Base-by-base conservation (phyloP, 2,888 invertebrate species). In the Ametastegia equiseti region DNA sequence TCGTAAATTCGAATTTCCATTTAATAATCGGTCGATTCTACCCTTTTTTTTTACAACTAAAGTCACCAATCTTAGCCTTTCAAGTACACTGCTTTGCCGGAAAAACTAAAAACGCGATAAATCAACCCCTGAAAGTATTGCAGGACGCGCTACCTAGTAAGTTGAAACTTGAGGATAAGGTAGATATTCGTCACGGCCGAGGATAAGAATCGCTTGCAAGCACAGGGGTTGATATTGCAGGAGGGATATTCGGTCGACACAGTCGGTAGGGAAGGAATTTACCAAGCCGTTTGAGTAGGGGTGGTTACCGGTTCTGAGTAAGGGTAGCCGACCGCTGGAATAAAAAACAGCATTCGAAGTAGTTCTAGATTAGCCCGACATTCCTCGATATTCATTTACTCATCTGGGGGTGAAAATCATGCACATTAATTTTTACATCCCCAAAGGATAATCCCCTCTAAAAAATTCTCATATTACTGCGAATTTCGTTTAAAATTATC, bases 221-320 rank as follows among this genome's bases (percentile, higher is more conserved):
- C 71, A 45, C 15, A 9, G 15, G 71, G 33, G 75, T 54, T 50
- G 75, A 75, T 75, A 75, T 54, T 54, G 75, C 75, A 75, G 54
- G 11, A 33, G 75, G 50, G 36, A 75, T 36, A 19, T 11, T 36
- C n/a, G 54, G 15, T 50, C 36, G 33, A 11, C n/a, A 45, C 30
- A 2, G 75, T 75, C 50, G 75, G 75, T 75, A 75, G 9, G 23
- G 36, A 36, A 54, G 75, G 75, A 5, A 75, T 36, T 54, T 11
- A 19, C 11, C 36, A 54, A 75, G 27, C 75, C 33, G 9, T 75
- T 13, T 6, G 36, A 75, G 50, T 36, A 75, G 75, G 75, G 75
- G 75, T 71, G 23, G 73, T 45, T 54, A 23, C 33, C 36, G 75
- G 15, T 36, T 19, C 50, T 19, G 27, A 47, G 71, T 9, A 47